These are phyloP conservation scores for Metaphire vulgaris DNA, from an alignment of 1,140 invertebrate species.

Conservation along the genomic window DNA sequence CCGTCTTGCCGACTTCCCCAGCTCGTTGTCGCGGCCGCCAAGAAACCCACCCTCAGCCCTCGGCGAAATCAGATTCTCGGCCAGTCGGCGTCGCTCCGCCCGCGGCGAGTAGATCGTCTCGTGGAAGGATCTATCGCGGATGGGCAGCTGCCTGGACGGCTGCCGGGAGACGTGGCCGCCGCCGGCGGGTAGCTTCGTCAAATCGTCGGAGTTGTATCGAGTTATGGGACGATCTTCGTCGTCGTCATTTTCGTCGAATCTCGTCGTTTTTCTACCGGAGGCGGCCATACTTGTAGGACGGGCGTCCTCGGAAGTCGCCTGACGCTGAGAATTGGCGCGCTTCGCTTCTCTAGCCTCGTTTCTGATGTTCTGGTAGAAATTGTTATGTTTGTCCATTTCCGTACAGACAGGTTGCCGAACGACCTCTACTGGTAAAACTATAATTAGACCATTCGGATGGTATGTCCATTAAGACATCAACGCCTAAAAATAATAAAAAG, in stretches of 20 bases:
- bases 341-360: background rate
- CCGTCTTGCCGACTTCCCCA: background rate
- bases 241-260: background rate
- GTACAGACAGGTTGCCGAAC: too few species aligned
- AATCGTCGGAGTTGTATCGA: background rate
- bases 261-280: background rate
- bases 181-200: background rate
- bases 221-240: background rate
- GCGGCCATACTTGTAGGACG: background rate
- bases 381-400: background rate
- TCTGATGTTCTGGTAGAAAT: background rate
- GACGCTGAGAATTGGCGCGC: background rate
- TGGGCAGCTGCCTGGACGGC: background rate
- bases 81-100: background rate
- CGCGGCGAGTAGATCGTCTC: background rate
- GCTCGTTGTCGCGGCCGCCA: background rate
- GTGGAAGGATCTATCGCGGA: background rate
- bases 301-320: background rate
- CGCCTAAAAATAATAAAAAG: too few species aligned
- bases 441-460: too few species aligned
- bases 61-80: background rate
- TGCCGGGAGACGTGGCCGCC: background rate
- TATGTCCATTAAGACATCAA: too few species aligned
- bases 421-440: too few species aligned
- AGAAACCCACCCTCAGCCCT: background rate